Evolutionary conservation across 2,113 vertebrate species (phyloP).

Genomic region (Heterotis niloticus): DNA sequence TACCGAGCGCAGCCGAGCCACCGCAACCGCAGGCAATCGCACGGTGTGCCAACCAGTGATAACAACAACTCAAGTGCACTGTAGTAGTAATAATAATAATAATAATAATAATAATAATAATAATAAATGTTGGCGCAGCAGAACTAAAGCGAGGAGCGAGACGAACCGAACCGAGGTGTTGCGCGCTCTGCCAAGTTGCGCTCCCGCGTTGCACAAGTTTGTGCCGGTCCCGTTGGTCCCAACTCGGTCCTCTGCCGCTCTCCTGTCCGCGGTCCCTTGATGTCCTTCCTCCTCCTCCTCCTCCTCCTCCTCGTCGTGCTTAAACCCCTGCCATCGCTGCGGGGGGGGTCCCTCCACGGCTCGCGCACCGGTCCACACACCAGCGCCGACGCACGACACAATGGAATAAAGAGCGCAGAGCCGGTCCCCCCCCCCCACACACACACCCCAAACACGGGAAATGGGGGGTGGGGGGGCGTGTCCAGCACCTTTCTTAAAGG

Average conservation of each 20-base stretch:
- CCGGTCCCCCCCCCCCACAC: not conserved
- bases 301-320: not conserved
- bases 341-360: slow-evolving; percentile 12
- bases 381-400: slow-evolving; percentile 5
- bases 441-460: slow-evolving; percentile 4
- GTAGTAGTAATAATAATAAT: too few relatives aligned
- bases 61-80: too few relatives aligned
- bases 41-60: too few relatives aligned
- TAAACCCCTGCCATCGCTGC: too few relatives aligned
- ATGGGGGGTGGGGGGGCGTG: slow-evolving; percentile 16
- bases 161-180: too few relatives aligned
- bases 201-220: not conserved
- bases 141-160: too few relatives aligned
- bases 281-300: not conserved
- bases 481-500: slow-evolving; percentile 23
- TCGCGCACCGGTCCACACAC: not conserved
- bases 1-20: too few relatives aligned
- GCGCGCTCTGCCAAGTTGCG: not conserved
- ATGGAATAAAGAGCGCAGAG: slow-evolving; percentile 13
- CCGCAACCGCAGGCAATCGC: too few relatives aligned
- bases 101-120: too few relatives aligned
- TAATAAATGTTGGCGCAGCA: not conserved
- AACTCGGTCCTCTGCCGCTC: too few relatives aligned
- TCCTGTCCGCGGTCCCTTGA: not conserved
- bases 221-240: not conserved